Evolutionary conservation across 1,140 invertebrate species (phyloP).

Genomic region (Mylabris phalerata): DNA sequence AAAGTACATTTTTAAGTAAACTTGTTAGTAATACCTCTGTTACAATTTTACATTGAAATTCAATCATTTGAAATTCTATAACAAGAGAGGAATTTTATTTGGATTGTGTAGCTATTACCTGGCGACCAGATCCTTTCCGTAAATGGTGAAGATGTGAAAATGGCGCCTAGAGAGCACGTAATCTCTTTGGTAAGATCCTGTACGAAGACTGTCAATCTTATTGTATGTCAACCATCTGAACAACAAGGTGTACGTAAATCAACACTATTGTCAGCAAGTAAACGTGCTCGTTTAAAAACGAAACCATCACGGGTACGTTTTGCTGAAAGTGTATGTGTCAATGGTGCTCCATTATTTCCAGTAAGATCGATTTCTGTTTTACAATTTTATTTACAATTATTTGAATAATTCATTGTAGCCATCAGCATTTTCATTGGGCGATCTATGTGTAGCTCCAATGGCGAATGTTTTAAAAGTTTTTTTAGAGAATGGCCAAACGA

Average conservation of each 20-base stretch:
- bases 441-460: constrained; percentile 79
- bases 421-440: constrained; percentile 66
- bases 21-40: too few relatives aligned
- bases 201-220: constrained; percentile 62
- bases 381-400: not conserved
- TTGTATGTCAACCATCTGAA: constrained; percentile 73
- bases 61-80: too few relatives aligned
- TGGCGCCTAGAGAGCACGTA: constrained; percentile 78
- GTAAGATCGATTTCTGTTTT: constrained; percentile 44
- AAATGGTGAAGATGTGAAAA: constrained; percentile 82
- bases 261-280: constrained; percentile 76
- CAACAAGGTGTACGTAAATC: constrained; percentile 67
- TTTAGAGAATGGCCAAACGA: constrained; percentile 90
- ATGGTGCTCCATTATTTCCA: constrained; percentile 69
- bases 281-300: constrained; percentile 70
- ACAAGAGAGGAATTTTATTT: constrained; percentile 5
- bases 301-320: constrained; percentile 82
- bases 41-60: too few relatives aligned
- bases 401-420: constrained; percentile 49
- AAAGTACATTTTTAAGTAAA: too few relatives aligned
- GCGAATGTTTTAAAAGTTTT: constrained; percentile 91
- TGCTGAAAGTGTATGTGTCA: constrained; percentile 81
- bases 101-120: constrained; percentile 56
- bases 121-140: constrained; percentile 86
- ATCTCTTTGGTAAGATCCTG: constrained; percentile 82